phyloP scores from a whole-genome alignment of 2,888 invertebrate species.

The Galerucella calmariensis region DNA sequence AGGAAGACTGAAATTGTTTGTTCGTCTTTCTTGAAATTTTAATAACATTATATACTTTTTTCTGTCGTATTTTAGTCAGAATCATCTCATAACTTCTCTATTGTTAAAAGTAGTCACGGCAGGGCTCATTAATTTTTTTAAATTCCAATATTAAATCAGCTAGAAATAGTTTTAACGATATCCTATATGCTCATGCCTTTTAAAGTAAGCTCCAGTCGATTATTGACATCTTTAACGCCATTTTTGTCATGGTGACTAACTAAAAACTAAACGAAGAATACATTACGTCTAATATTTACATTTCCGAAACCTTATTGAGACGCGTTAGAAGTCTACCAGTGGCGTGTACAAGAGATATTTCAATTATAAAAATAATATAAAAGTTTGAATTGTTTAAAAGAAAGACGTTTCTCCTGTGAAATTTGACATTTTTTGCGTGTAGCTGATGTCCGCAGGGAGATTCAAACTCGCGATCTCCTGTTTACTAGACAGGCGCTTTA shows the following conservation, averaged over 20 bases:
- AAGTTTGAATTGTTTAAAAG: not conserved
- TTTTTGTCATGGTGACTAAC: conserved; percentile 13
- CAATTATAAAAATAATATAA: not conserved
- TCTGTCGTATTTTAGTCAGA: too few relatives aligned
- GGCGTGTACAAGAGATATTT: not conserved
- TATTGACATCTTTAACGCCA: conserved; percentile 19
- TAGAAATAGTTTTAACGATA: conserved; percentile 11
- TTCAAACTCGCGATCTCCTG: conserved; percentile 77
- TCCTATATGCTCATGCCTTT: not conserved
- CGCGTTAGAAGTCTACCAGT: not conserved
- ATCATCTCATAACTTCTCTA: too few relatives aligned
- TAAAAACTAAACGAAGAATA: conserved; percentile 11
- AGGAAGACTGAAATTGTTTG: too few relatives aligned
- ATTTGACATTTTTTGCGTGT: not conserved
- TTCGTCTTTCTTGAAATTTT: too few relatives aligned
- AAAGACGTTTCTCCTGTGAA: too few relatives aligned
- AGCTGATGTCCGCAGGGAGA: conserved; percentile 58
- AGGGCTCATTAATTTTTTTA: not conserved
- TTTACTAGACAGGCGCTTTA: conserved; percentile 79
- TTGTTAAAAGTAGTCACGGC: not conserved
- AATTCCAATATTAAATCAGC: not conserved
- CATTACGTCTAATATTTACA: not conserved
- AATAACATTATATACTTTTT: too few relatives aligned
- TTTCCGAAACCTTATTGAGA: not conserved
- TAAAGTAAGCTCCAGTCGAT: conserved; percentile 7